Conservation (phyloP, 2,888 invertebrate genomes). For the Drosophila falleni region DNA sequence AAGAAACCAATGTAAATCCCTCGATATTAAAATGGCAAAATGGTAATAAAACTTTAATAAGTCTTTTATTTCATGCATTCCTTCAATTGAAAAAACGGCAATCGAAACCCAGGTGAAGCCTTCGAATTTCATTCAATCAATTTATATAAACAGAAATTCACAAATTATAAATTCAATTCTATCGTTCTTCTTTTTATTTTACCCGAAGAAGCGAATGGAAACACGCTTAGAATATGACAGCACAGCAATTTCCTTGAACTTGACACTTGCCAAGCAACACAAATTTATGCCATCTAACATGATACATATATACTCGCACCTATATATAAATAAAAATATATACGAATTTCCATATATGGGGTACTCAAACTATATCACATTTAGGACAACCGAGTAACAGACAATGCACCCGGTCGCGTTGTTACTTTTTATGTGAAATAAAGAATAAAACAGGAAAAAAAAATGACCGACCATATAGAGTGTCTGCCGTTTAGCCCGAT, state of each 20-base stretch:
- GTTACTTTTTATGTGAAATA: slow-evolving; percentile 38
- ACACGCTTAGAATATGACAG: slow-evolving; percentile 67
- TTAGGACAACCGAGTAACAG: slow-evolving; percentile 24
- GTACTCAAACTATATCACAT: slow-evolving; percentile 24
- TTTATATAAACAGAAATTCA: slow-evolving; percentile 37
- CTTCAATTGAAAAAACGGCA: slow-evolving; percentile 61
- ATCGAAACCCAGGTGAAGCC: slow-evolving; percentile 45
- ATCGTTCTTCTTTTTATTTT: slow-evolving; percentile 11
- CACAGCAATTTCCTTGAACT: slow-evolving; percentile 83
- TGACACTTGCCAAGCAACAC: slow-evolving; percentile 74
- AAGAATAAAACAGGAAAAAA: slow-evolving; percentile 10
- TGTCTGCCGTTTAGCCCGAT: slow-evolving; percentile 19
- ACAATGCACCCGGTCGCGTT: slow-evolving; percentile 45
- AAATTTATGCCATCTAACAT: slow-evolving; percentile 30
- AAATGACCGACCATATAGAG: slow-evolving; percentile 12
- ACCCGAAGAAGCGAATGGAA: slow-evolving; percentile 25
- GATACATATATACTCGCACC: background rate
- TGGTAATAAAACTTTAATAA: slow-evolving; percentile 13
- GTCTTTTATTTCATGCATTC: slow-evolving; percentile 61
- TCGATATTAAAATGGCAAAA: slow-evolving; percentile 6
- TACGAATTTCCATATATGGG: slow-evolving; percentile 33
- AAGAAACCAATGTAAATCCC: slow-evolving; percentile 28
- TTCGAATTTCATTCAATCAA: slow-evolving; percentile 78
- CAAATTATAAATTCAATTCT: slow-evolving; percentile 36
- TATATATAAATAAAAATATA: slow-evolving; percentile 13